Base-by-base conservation (phyloP, 2,113 vertebrate genomes). In the Calidris pygmaea region DNA sequence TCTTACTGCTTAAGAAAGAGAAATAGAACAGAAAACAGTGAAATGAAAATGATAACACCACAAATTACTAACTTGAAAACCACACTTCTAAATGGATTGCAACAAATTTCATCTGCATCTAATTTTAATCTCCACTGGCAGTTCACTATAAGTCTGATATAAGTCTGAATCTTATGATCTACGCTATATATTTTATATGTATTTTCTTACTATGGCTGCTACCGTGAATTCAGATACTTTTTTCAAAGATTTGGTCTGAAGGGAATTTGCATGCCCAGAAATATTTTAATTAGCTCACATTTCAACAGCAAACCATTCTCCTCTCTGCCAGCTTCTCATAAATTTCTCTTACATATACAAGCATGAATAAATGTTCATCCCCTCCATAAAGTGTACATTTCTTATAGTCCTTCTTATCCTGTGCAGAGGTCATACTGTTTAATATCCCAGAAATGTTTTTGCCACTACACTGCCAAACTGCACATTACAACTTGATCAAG, bases 371-470 rank as follows among this genome's bases (percentile, higher is more conserved):
- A 15, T 24, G 19, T 30, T 71, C 10, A 6, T 79, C 17, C 19
- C 30, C 34, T 88, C 41, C 37, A 48, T 22, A 53, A 73, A 66
- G 14, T 14, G 9, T 26, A 39, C 21, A 45, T 76, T 77, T 81
- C 83, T 74, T 73, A 37, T 4, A 88, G 45, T n/a, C 75, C 55
- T 82, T 35, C 76, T 84, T 67, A 75, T 43, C 39, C 37, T 82
- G 11, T 7, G 6, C 60, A 90, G 66, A 87, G 39, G 35, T 91
- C 90, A 87, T 68, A 70, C 37, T 83, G 67, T 92, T 35, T 85
- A 72, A 91, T 81, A 79, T 70, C 52, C 76, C 63, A 73, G 77
- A 75, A 89, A 67, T 74, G 72, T 85, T 87, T 95, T 92, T 91
- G 77, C 24, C 30, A 71, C 56, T 73, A 87, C 93, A 90, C 34